A percentile compares a stretch with the other conserved stretches of the same genome.
Conservation (phyloP, 2,888 invertebrate species). For the Myopa testacea region DNA sequence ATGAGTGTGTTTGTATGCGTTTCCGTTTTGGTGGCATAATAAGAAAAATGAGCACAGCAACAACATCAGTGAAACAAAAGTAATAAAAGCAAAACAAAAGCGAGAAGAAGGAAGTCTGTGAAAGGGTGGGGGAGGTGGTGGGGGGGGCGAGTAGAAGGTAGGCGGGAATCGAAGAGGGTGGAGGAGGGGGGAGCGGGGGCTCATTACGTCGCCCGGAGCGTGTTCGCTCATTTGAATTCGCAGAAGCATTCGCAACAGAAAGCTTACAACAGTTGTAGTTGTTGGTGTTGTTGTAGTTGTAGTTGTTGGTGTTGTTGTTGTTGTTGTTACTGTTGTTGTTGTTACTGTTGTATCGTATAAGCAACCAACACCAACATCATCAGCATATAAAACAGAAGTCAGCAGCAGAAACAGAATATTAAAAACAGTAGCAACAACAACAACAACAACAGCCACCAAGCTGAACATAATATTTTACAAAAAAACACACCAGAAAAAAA, state of each 20-base stretch:
- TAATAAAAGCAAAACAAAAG: slow-evolving; percentile 8
- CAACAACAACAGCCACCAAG: neutral
- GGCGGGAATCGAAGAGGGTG: neutral
- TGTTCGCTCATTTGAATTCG: slow-evolving; percentile 37
- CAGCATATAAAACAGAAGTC: neutral
- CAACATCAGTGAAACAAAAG: neutral
- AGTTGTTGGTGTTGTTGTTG: slow-evolving; percentile 3
- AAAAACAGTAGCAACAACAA: slow-evolving; percentile 7
- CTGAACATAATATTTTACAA: slow-evolving; percentile 7
- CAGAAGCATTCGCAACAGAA: slow-evolving; percentile 10
- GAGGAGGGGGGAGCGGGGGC: neutral
- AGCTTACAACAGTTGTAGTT: slow-evolving; percentile 1
- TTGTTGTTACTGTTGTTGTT: slow-evolving; percentile 6
- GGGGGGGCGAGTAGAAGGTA: neutral
- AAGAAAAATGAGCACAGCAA: slow-evolving; percentile 10
- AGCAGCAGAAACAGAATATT: neutral
- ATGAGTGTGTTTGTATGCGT: neutral
- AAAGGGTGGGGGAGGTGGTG: neutral
- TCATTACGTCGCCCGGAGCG: slow-evolving; percentile 32
- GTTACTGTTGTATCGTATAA: slow-evolving; percentile 22
- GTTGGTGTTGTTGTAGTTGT: slow-evolving; percentile 9
- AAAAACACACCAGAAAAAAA: slow-evolving; percentile 1
- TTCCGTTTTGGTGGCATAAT: slow-evolving; percentile 18
- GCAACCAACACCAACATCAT: neutral
- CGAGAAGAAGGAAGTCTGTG: neutral